Evolutionary conservation across 2,113 vertebrate genomes (phyloP).

Genomic region (Equus przewalskii): DNA sequence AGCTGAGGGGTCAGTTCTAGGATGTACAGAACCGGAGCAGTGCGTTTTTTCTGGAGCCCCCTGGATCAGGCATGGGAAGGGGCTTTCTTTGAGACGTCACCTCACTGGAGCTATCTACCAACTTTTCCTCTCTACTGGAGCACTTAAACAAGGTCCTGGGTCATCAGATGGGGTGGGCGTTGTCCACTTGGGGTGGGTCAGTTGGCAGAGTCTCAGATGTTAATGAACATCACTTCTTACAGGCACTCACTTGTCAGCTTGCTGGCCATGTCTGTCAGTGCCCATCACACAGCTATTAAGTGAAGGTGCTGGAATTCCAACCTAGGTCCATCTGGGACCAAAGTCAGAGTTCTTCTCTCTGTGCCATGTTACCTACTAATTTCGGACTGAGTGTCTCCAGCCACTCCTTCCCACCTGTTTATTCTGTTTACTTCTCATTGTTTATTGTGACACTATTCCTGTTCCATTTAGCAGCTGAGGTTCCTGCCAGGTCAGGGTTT

Average conservation of each 20-base stretch:
- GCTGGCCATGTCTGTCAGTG: neutral
- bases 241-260: neutral
- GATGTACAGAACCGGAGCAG: neutral
- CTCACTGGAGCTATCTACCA: neutral
- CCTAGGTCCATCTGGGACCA: neutral
- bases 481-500: slow-evolving; percentile 80
- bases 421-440: slow-evolving; percentile 66
- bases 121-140: neutral
- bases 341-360: neutral
- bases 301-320: neutral
- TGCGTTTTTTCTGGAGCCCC: neutral
- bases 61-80: neutral
- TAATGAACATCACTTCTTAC: neutral
- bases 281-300: neutral
- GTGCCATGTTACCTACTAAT: neutral
- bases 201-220: neutral
- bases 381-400: neutral
- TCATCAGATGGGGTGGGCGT: too few relatives aligned
- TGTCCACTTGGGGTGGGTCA: neutral
- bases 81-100: neutral
- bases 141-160: neutral
- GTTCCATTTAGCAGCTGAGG: slow-evolving; percentile 74
- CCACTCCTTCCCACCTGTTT: slow-evolving; percentile 39
- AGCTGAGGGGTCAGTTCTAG: neutral
- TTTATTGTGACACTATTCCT: slow-evolving; percentile 76